Percentiles rank a stretch among this genome's conserved stretches.
phyloP scores from a whole-genome alignment of 2,797 vertebrate species.

The Semaprochilodus insignis region DNA sequence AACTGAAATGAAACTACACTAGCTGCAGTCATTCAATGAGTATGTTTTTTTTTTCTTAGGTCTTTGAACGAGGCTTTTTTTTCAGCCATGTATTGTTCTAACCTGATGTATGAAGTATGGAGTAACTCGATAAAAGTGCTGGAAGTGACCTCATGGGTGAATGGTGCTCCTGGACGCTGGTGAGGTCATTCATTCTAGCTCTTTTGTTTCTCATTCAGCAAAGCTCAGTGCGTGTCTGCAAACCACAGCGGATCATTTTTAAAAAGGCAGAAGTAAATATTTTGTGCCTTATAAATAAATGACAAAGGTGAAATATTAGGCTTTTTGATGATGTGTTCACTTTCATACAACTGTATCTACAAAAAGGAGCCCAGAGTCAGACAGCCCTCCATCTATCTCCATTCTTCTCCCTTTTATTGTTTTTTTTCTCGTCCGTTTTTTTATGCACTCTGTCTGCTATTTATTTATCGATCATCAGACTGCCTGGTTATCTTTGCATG shows the following conservation, averaged over 20 bases:
- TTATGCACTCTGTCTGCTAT: constrained; percentile 67
- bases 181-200: constrained; percentile 9
- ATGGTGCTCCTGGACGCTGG: neutral
- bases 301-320: neutral
- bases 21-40: neutral
- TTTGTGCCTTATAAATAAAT: neutral
- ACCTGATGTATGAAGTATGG: neutral
- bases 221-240: neutral
- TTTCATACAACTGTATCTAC: neutral
- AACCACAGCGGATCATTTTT: constrained; percentile 19
- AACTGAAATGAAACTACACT: constrained; percentile 19
- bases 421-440: constrained; percentile 55
- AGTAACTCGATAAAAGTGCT: constrained; percentile 8
- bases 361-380: constrained; percentile 44
- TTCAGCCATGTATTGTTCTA: constrained; percentile 1
- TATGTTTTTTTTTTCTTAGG: neutral
- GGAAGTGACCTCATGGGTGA: constrained; percentile 10
- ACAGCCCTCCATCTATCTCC: constrained; percentile 41
- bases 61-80: constrained; percentile 1
- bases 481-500: constrained; percentile 73
- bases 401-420: constrained; percentile 21
- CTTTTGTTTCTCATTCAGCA: constrained; percentile 18
- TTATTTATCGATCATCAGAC: constrained; percentile 74
- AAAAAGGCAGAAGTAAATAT: constrained; percentile 19
- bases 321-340: neutral